A percentile compares a stretch with the other conserved stretches of the same genome.
These are phyloP conservation scores for Blomia tropicalis DNA, from an alignment of 2,888 invertebrate genomes.

Conservation along the genomic window DNA sequence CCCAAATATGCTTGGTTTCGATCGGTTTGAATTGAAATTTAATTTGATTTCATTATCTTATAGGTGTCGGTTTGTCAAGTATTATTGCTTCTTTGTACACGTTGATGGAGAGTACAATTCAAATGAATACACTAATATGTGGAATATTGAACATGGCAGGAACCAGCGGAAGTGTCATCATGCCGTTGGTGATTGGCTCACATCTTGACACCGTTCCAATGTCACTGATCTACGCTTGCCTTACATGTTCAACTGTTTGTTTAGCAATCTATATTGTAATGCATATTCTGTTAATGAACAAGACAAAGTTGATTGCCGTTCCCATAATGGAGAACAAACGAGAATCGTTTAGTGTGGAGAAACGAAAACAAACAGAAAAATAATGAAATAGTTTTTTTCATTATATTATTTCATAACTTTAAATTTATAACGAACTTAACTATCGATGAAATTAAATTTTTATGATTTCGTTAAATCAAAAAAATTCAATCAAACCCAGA, in stretches of 20 bases:
- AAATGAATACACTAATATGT: constrained; percentile 13
- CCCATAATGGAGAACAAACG: too few species aligned
- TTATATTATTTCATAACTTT: too few species aligned
- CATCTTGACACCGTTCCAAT: constrained; percentile 13
- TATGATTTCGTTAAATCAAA: too few species aligned
- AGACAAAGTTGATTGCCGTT: neutral
- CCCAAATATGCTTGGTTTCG: neutral
- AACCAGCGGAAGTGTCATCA: constrained; percentile 14
- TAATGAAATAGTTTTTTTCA: too few species aligned
- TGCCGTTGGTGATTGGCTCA: constrained; percentile 18
- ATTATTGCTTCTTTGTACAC: constrained; percentile 19
- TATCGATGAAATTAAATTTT: too few species aligned
- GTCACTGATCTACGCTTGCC: constrained; percentile 13
- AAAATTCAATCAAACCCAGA: too few species aligned
- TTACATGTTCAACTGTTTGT: constrained; percentile 8
- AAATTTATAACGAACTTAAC: too few species aligned
- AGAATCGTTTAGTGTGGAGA: too few species aligned
- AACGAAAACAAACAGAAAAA: too few species aligned
- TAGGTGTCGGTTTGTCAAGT: constrained; percentile 17
- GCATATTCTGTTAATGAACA: neutral
- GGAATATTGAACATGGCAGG: constrained; percentile 17
- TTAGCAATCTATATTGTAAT: constrained; percentile 1
- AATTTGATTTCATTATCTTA: neutral
- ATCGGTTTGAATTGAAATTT: neutral
- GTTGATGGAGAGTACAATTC: constrained; percentile 11